Conservation (phyloP, 1,140 invertebrate species). For the Drosophila pallidifrons region DNA sequence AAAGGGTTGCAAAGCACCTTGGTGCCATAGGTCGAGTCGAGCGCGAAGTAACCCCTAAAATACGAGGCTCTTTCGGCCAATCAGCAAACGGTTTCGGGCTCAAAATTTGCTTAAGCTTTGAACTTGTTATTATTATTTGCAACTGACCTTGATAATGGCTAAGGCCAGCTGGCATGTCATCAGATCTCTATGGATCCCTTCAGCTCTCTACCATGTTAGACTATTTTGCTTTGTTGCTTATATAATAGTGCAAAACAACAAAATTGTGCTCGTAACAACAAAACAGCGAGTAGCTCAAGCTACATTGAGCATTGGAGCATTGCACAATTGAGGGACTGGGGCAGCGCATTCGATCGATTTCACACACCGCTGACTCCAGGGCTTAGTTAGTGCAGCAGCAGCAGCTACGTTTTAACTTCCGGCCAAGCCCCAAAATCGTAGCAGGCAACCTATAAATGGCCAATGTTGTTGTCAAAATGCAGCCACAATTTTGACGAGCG, state of each 20-base stretch:
- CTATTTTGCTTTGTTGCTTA: constrained; percentile 7
- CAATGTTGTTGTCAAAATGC: constrained; percentile 75
- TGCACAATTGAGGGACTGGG: constrained; percentile 42
- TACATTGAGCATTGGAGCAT: constrained; percentile 22
- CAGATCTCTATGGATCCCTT: constrained; percentile 5
- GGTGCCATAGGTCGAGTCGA: constrained; percentile 58
- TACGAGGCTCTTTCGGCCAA: constrained; percentile 45
- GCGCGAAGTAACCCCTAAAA: constrained; percentile 39
- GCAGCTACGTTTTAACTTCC: not conserved
- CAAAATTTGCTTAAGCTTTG: constrained; percentile 39
- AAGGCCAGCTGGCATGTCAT: constrained; percentile 38
- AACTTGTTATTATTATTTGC: constrained; percentile 12
- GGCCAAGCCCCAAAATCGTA: constrained; percentile 59
- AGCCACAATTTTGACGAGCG: constrained; percentile 78
- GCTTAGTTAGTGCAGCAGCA: constrained; percentile 8
- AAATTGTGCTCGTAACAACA: not conserved
- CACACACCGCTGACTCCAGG: constrained; percentile 75
- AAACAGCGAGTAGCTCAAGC: not conserved
- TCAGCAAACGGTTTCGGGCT: constrained; percentile 42
- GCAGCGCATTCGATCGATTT: constrained; percentile 71
- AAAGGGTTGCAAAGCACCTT: constrained; percentile 48
- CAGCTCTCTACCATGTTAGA: too few species aligned
- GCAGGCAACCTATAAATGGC: constrained; percentile 64
- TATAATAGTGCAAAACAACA: constrained; percentile 27
- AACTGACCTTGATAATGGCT: constrained; percentile 46